Conservation (phyloP, 2,797 vertebrate species). For the Uromys caudimaculatus region DNA sequence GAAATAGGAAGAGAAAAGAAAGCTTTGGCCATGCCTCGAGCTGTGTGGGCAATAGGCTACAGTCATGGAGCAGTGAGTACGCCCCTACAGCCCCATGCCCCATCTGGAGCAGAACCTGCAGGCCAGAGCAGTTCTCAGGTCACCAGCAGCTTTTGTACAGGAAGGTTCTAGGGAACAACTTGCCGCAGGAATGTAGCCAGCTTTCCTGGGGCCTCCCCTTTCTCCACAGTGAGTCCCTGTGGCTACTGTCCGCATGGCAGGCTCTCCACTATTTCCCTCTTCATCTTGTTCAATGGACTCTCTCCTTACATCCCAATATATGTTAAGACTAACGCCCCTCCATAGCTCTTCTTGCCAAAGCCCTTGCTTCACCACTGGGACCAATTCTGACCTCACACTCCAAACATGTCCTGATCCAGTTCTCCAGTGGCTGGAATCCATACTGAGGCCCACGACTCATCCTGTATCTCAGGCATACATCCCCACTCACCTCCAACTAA, state of each 20-base stretch:
- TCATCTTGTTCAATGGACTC: neutral
- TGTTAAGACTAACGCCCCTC: neutral
- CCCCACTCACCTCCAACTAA: neutral
- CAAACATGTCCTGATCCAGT: too few relatives aligned
- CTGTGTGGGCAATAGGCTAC: neutral
- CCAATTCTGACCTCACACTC: too few relatives aligned
- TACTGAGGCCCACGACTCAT: neutral
- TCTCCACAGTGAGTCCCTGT: neutral
- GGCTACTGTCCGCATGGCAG: neutral
- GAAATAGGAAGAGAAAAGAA: neutral
- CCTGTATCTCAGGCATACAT: neutral
- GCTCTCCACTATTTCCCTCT: neutral
- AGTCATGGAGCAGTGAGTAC: neutral
- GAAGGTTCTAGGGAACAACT: neutral
- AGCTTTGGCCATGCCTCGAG: neutral
- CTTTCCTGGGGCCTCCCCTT: slow-evolving; percentile 31
- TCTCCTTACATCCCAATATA: neutral
- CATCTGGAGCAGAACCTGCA: neutral
- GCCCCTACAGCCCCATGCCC: accelerated
- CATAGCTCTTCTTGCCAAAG: neutral
- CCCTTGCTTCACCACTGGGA: neutral
- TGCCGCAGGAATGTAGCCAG: neutral
- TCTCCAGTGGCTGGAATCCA: neutral
- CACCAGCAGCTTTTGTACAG: neutral
- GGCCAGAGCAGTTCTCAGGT: neutral